Evolutionary conservation across 2,113 vertebrate species (phyloP).

Genomic region (Lepus europaeus): DNA sequence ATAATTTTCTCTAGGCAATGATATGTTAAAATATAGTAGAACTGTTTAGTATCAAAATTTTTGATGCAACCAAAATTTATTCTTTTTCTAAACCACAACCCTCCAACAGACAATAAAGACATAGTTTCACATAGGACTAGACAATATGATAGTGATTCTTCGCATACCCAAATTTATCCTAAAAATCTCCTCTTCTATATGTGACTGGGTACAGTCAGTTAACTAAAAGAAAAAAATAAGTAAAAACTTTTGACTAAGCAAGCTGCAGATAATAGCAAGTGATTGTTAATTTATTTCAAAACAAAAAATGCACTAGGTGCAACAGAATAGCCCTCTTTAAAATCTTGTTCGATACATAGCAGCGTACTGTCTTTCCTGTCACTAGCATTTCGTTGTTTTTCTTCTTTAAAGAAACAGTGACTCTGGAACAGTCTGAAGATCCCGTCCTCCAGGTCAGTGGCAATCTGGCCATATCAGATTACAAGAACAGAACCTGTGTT

Average conservation of each 20-base stretch:
- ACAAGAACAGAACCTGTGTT: not conserved
- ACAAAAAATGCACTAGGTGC: not conserved
- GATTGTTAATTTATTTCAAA: not conserved
- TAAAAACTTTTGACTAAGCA: not conserved
- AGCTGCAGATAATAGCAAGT: not conserved
- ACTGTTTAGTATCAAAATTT: not conserved
- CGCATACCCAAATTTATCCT: not conserved
- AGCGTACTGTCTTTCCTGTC: not conserved
- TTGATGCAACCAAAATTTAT: not conserved
- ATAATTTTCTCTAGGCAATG: not conserved
- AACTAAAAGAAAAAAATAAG: not conserved
- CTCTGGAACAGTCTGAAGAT: not conserved
- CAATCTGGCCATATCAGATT: not conserved
- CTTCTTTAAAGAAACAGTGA: not conserved
- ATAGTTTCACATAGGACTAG: not conserved
- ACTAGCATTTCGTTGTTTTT: not conserved
- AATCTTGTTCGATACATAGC: not conserved
- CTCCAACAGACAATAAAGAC: not conserved
- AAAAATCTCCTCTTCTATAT: not conserved
- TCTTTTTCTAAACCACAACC: not conserved
- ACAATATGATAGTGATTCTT: not conserved
- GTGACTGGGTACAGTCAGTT: not conserved
- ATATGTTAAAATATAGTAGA: not conserved
- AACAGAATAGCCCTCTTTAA: not conserved
- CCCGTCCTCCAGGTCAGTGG: conserved; percentile 9